Percentiles rank a stretch among this genome's conserved stretches.
Conservation (phyloP, 2,888 invertebrate genomes). For the Drosophila rubida region DNA sequence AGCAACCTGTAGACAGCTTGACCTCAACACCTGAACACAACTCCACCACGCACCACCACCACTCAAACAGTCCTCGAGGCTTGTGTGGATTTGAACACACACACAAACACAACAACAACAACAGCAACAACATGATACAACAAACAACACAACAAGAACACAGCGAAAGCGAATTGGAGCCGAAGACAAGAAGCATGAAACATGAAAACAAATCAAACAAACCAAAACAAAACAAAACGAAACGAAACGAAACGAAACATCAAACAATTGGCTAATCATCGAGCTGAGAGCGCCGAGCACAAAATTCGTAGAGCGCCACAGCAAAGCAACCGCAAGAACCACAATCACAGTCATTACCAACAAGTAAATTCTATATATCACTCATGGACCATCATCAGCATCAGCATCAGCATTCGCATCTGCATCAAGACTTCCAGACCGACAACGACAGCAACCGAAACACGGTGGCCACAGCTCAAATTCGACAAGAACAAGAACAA, state of each 20-base stretch:
- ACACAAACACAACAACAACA: background rate
- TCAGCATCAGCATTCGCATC: background rate
- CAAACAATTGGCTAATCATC: constrained; percentile 55
- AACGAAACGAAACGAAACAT: constrained; percentile 13
- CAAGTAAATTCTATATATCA: constrained; percentile 8
- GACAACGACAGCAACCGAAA: too few species aligned
- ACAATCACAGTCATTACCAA: constrained; percentile 20
- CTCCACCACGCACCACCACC: background rate
- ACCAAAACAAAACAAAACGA: constrained; percentile 2
- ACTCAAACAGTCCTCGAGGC: background rate
- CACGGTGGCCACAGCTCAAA: background rate
- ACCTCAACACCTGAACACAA: constrained; percentile 2
- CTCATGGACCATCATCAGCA: constrained; percentile 8
- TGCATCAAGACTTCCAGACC: too few species aligned
- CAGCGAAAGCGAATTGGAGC: background rate
- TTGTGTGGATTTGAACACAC: background rate
- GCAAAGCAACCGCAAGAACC: constrained; percentile 24
- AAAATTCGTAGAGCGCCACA: constrained; percentile 26
- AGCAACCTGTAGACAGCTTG: constrained; percentile 8
- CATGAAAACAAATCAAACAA: constrained; percentile 19
- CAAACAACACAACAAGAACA: background rate
- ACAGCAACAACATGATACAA: background rate
- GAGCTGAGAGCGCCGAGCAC: constrained; percentile 19
- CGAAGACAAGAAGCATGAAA: background rate
- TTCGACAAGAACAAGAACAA: constrained; percentile 6